A percentile compares a stretch with the other conserved stretches of the same genome.
phyloP scores from a whole-genome alignment of 2,797 vertebrate genomes.

The Argyrosomus regius region DNA sequence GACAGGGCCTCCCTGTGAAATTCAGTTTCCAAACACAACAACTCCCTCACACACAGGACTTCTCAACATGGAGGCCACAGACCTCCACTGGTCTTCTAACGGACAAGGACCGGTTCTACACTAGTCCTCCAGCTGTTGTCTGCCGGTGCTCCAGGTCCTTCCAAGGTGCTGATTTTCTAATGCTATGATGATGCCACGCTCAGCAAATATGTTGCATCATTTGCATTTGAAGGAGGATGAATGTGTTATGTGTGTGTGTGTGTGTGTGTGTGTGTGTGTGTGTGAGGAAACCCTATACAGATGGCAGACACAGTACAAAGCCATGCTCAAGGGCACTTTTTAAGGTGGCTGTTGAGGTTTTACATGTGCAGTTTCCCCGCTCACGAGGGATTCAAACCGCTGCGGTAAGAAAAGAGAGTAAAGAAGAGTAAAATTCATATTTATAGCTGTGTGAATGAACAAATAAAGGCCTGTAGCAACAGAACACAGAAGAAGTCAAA shows the following conservation, averaged over 20 bases:
- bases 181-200: neutral
- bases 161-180: neutral
- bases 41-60: conserved; percentile 32
- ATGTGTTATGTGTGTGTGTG: neutral
- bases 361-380: neutral
- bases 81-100: conserved; percentile 26
- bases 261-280: neutral
- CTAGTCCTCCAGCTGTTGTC: neutral
- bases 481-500: neutral
- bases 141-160: neutral
- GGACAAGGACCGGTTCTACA: conserved; percentile 1
- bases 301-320: neutral
- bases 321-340: neutral
- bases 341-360: neutral
- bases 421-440: neutral
- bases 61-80: conserved; percentile 33
- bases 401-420: neutral
- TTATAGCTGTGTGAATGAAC: neutral
- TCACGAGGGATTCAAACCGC: neutral
- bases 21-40: conserved; percentile 67
- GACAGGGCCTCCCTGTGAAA: conserved; percentile 74
- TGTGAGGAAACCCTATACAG: neutral
- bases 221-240: neutral
- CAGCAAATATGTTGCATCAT: neutral
- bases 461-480: neutral